A percentile compares a stretch with the other conserved stretches of the same genome.
Conservation (phyloP, 1,140 invertebrate genomes). For the Varroa destructor region DNA sequence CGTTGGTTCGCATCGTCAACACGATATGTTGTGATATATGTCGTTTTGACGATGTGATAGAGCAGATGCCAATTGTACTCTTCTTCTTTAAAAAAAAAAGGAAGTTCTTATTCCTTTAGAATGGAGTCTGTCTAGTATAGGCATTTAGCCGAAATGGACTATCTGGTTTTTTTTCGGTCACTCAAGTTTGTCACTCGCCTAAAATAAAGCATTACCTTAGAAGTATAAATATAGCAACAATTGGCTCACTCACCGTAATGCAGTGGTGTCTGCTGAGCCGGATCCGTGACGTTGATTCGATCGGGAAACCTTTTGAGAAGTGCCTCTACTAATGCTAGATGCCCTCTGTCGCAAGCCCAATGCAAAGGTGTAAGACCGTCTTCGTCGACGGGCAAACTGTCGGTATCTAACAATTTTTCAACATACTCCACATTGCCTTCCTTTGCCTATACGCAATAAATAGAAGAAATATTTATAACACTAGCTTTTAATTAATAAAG, state of each 20-base stretch:
- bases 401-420: neutral
- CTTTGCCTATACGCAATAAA: neutral
- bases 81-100: no score
- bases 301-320: neutral
- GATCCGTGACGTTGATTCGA: neutral
- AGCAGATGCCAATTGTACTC: no score
- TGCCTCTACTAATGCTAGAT: neutral
- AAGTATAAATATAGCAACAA: no score
- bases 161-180: no score
- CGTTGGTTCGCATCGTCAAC: no score
- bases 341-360: conserved; percentile 12
- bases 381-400: neutral
- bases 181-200: no score
- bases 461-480: neutral
- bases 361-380: conserved; percentile 1
- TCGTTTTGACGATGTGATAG: no score
- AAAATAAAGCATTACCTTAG: no score
- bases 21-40: no score
- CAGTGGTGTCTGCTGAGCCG: neutral
- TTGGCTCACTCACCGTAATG: conserved; percentile 12
- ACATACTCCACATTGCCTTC: neutral
- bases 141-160: no score
- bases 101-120: no score
- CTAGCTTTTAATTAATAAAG: neutral
- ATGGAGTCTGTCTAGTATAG: no score